Evolutionary conservation across 2,113 vertebrate species (phyloP).

Genomic region (Spermophilus dauricus): DNA sequence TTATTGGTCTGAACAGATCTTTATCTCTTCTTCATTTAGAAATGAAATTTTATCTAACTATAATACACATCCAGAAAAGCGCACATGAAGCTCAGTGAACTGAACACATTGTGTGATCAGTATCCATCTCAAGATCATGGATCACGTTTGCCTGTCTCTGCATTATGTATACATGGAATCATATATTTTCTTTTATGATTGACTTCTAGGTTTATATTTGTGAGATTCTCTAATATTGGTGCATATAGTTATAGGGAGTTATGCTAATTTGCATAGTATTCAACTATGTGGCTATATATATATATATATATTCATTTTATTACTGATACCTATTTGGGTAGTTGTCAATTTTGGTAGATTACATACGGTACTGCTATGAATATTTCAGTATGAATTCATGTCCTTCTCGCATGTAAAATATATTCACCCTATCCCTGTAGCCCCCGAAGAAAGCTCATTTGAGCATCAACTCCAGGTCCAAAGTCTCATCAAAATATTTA

Average conservation of each 20-base stretch:
- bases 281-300: neutral
- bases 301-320: neutral
- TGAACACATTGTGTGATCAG: neutral
- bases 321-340: neutral
- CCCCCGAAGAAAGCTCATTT: neutral
- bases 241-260: neutral
- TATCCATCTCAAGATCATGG: neutral
- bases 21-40: slow-evolving; percentile 13
- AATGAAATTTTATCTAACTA: neutral
- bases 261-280: neutral
- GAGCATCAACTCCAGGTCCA: neutral
- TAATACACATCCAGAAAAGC: neutral
- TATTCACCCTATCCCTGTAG: neutral
- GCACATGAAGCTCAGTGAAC: neutral
- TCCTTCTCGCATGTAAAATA: neutral
- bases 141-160: neutral
- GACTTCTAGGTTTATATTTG: neutral
- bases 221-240: neutral
- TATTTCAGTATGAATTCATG: neutral
- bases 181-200: neutral
- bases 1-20: slow-evolving; percentile 1
- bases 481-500: neutral
- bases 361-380: neutral
- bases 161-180: neutral
- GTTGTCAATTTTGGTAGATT: neutral